These are phyloP conservation scores for Canis aureus DNA, from an alignment of 2,113 vertebrate species.

Conservation along the genomic window DNA sequence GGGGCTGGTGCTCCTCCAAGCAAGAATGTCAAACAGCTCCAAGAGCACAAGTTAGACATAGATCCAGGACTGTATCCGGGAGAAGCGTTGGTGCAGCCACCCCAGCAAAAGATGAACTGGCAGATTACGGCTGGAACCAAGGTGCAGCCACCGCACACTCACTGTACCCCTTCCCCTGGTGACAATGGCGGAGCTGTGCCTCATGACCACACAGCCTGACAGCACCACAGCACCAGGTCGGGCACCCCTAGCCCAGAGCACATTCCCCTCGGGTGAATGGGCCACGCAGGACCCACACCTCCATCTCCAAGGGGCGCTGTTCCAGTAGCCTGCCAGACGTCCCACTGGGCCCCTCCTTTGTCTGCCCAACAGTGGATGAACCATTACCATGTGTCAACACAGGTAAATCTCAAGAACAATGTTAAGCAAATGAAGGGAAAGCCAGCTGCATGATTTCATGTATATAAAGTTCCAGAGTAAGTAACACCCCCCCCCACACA, in stretches of 20 bases:
- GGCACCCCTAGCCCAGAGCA: background rate
- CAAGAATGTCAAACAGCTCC: background rate
- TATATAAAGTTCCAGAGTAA: background rate
- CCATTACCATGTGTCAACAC: accelerated
- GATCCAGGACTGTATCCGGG: accelerated
- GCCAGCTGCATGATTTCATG: background rate
- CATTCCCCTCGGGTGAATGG: background rate
- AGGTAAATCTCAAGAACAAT: background rate
- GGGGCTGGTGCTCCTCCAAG: background rate
- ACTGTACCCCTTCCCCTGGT: background rate
- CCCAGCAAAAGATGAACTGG: background rate
- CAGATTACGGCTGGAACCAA: no score
- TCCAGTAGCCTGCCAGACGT: background rate
- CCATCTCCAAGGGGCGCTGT: accelerated
- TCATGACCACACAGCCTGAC: background rate
- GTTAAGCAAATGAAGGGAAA: background rate
- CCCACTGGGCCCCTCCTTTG: background rate
- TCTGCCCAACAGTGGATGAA: background rate
- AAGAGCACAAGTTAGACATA: background rate
- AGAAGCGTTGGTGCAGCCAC: background rate
- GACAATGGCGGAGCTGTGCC: background rate
- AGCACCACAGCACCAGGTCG: background rate
- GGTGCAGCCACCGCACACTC: background rate
- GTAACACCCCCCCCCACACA: background rate
- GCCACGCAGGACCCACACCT: accelerated